Percentiles rank a stretch among this genome's conserved stretches.
Evolutionary conservation across 2,113 vertebrate genomes (phyloP).

Genomic region (Cyanistes caeruleus): DNA sequence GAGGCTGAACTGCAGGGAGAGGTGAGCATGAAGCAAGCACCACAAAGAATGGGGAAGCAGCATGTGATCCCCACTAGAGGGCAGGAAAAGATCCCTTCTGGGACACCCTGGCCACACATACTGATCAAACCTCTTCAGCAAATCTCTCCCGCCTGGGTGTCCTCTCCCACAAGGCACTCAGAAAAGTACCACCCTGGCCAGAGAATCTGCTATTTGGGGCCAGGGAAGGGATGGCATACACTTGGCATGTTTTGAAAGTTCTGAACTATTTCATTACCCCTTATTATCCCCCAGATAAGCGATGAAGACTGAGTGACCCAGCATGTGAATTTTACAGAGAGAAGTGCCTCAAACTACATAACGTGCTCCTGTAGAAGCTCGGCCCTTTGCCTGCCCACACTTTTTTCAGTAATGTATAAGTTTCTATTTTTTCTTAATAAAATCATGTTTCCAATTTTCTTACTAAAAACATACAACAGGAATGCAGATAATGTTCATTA

Average conservation of each 20-base stretch:
- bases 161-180: background rate
- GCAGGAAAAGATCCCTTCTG: background rate
- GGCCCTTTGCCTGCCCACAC: background rate
- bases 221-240: background rate
- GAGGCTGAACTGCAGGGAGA: background rate
- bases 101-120: rapidly evolving
- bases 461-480: background rate
- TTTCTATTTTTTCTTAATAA: background rate
- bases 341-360: background rate
- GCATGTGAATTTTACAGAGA: background rate
- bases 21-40: background rate
- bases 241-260: background rate
- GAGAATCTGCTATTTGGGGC: background rate
- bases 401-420: background rate
- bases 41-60: background rate
- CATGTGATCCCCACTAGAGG: no score
- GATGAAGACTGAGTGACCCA: background rate
- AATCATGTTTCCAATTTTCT: background rate
- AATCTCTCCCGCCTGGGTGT: background rate
- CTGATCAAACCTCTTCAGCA: rapidly evolving
- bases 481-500: background rate
- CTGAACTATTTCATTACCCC: background rate
- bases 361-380: background rate
- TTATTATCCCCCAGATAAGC: background rate
- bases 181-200: no score